Conservation (phyloP, 2,113 vertebrate species). For the Oenanthe oenanthe region DNA sequence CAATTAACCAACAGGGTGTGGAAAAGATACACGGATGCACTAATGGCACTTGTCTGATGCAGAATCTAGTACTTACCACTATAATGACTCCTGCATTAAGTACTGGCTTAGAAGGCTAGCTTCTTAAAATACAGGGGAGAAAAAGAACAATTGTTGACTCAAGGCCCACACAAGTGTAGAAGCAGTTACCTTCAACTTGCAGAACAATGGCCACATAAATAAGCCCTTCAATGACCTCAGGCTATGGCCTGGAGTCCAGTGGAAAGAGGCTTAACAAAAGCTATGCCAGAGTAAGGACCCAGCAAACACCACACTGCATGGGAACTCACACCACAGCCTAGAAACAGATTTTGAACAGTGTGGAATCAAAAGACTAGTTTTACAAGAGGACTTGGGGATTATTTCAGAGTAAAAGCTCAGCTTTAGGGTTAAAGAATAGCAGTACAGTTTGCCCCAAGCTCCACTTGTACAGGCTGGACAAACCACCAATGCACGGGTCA, state of each 20-base stretch:
- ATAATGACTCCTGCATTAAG: background rate
- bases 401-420: background rate
- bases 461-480: background rate
- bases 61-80: background rate
- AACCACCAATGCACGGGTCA: background rate
- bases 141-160: background rate
- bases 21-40: background rate
- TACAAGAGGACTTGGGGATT: background rate
- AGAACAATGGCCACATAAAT: background rate
- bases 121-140: background rate
- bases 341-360: background rate
- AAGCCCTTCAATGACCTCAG: background rate
- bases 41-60: background rate
- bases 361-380: background rate
- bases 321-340: background rate
- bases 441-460: background rate
- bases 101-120: background rate
- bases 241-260: background rate
- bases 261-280: background rate
- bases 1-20: background rate
- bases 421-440: background rate
- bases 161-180: background rate
- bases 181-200: background rate
- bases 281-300: background rate
- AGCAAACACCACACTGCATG: background rate